phyloP scores from a whole-genome alignment of 2,113 vertebrate species.

The Onychostruthus taczanowskii region DNA sequence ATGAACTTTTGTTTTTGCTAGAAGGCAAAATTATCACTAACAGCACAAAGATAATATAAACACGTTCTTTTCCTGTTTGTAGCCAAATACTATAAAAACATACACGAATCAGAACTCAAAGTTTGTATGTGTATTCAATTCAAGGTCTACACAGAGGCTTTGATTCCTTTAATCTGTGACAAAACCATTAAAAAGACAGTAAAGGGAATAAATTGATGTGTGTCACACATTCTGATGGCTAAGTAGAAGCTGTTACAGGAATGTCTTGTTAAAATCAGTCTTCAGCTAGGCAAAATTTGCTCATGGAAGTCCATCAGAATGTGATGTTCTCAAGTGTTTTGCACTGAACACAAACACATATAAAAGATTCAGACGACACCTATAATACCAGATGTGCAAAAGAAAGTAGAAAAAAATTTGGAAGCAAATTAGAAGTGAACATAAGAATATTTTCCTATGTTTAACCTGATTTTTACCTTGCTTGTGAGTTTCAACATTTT shows the following conservation, averaged over 20 bases:
- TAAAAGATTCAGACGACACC: not conserved
- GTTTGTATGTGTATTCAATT: not conserved
- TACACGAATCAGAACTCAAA: not conserved
- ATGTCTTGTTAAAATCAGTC: not conserved
- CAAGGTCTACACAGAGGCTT: not conserved
- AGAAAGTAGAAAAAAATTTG: not conserved
- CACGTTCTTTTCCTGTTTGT: not conserved
- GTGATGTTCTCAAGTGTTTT: not conserved
- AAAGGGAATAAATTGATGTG: not conserved
- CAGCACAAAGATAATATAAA: not conserved
- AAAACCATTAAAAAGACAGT: not conserved
- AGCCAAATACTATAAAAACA: not conserved
- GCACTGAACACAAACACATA: not conserved
- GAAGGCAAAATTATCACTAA: not conserved
- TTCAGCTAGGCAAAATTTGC: not conserved
- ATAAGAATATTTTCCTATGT: not conserved
- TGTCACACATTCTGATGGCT: not conserved
- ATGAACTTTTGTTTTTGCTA: not conserved
- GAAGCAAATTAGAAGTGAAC: not conserved
- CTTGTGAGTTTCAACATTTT: not conserved
- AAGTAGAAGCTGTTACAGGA: not conserved
- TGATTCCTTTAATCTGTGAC: not conserved
- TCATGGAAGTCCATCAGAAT: not conserved
- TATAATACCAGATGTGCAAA: not conserved
- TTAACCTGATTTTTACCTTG: not conserved